Conservation (phyloP, 2,113 vertebrate genomes). For the Campylomormyrus tamandua region DNA sequence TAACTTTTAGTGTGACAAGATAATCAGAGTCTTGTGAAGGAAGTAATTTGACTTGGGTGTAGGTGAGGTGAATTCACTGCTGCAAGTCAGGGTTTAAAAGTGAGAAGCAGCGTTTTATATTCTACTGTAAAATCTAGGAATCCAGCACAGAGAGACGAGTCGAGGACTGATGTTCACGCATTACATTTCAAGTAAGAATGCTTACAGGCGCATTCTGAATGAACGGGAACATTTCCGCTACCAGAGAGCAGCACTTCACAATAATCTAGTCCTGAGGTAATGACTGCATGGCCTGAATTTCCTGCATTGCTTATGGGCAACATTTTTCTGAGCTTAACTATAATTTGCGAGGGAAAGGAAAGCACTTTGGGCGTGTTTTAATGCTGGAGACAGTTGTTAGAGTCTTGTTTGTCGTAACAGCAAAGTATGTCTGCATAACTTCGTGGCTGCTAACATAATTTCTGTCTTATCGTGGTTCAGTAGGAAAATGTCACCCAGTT, state of each 20-base stretch:
- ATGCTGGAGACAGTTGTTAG: not conserved
- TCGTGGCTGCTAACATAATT: not conserved
- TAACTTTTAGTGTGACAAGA: not conserved
- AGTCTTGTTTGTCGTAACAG: not conserved
- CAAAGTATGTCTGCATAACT: not conserved
- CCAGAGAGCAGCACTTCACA: not conserved
- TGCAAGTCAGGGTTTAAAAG: not conserved
- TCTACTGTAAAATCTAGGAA: not conserved
- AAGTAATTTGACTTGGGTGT: not conserved
- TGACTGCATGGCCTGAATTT: not conserved
- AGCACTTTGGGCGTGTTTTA: not conserved
- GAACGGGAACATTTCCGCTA: not conserved
- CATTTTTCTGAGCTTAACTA: not conserved
- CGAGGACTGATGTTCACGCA: not conserved
- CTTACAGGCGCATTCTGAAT: not conserved
- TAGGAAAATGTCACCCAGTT: not conserved
- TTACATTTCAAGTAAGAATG: not conserved
- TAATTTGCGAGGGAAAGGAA: not conserved
- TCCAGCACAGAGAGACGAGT: not conserved
- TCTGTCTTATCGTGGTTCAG: not conserved
- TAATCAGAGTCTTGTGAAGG: not conserved
- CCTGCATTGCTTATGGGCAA: not conserved
- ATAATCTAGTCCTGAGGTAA: not conserved
- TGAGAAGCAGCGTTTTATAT: not conserved
- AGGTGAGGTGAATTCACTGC: not conserved